These are phyloP conservation scores for Barnardius zonarius DNA, from an alignment of 2,113 vertebrate genomes.

Conservation along the genomic window DNA sequence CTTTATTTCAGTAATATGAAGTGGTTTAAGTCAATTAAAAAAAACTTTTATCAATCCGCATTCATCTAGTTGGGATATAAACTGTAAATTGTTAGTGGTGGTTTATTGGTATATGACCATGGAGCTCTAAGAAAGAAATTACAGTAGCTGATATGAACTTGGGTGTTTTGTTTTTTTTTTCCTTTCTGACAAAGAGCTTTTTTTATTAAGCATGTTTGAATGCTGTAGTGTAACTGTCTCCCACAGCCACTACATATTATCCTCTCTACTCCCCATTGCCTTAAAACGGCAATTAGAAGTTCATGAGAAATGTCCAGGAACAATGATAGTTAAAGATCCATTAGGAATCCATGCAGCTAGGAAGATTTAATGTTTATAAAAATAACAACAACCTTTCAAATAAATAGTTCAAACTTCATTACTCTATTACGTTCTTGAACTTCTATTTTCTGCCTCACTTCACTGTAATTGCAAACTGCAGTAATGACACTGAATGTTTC, in stretches of 20 bases:
- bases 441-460: slow-evolving; percentile 81
- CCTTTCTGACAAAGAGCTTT: background rate
- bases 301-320: slow-evolving; percentile 71
- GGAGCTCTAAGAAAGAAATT: background rate
- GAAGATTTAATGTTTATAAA: slow-evolving; percentile 80
- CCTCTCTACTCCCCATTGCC: slow-evolving; percentile 3
- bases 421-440: slow-evolving; percentile 67
- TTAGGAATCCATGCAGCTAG: slow-evolving; percentile 72
- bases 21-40: background rate
- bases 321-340: slow-evolving; percentile 75
- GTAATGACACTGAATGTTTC: slow-evolving; percentile 61
- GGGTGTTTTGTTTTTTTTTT: background rate
- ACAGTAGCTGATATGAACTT: background rate
- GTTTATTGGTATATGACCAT: background rate
- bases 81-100: background rate
- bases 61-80: background rate
- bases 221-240: background rate
- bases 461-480: slow-evolving; percentile 78
- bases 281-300: slow-evolving; percentile 70
- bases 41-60: background rate
- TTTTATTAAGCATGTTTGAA: background rate
- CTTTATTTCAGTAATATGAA: background rate
- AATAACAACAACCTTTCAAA: slow-evolving; percentile 75
- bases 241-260: slow-evolving; percentile 46
- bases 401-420: slow-evolving; percentile 78